Percentiles rank a stretch among this genome's conserved stretches.
These are phyloP conservation scores for Brachyptera risi DNA, from an alignment of 2,888 invertebrate genomes.

Conservation along the genomic window DNA sequence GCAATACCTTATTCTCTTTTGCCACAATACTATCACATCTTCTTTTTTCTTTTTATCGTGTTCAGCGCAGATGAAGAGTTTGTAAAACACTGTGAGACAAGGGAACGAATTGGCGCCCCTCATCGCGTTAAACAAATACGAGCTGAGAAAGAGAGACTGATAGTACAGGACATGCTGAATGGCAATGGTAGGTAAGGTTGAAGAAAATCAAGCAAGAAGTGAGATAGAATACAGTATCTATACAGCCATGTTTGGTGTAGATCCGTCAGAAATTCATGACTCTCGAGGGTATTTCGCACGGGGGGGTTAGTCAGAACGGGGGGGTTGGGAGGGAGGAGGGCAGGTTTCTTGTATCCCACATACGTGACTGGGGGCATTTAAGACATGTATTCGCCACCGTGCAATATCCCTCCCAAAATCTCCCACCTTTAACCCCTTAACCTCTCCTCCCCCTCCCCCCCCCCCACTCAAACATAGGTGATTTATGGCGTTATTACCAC, in stretches of 20 bases:
- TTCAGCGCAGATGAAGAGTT: not conserved
- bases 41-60: too few species aligned
- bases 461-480: slow-evolving; percentile 13
- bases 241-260: not conserved
- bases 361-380: slow-evolving; percentile 26
- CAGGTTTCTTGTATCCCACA: not conserved
- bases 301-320: not conserved
- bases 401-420: not conserved
- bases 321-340: too few species aligned
- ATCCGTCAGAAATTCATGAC: slow-evolving; percentile 30
- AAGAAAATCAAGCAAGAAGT: not conserved
- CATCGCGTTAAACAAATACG: not conserved
- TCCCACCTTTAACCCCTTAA: too few species aligned
- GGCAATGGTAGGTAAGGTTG: not conserved
- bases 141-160: not conserved
- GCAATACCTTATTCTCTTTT: too few species aligned
- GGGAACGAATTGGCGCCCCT: slow-evolving; percentile 1
- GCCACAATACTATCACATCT: not conserved
- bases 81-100: not conserved
- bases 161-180: too few species aligned
- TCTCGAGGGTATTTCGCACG: slow-evolving; percentile 1
- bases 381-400: slow-evolving; percentile 14
- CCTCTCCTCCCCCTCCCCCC: not conserved
- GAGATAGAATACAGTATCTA: not conserved
- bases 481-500: slow-evolving; percentile 29